phyloP scores from a whole-genome alignment of 1,140 invertebrate genomes.

The Brachystomella parvula region DNA sequence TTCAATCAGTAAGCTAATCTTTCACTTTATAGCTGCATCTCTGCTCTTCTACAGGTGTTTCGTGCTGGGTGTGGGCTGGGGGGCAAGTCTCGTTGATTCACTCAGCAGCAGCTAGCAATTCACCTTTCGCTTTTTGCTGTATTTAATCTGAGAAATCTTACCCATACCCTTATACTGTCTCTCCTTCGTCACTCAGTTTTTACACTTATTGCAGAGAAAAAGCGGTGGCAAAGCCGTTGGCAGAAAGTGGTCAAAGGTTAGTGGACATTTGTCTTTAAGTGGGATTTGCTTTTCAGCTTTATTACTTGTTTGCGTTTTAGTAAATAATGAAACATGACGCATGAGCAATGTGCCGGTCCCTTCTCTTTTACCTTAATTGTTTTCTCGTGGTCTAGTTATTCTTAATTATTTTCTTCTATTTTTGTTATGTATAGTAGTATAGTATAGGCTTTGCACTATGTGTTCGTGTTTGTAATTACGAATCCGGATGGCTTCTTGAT shows the following conservation, averaged over 20 bases:
- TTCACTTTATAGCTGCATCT: neutral
- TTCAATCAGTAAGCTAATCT: slow-evolving; percentile 20
- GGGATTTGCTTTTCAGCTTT: too few relatives aligned
- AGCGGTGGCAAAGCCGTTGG: slow-evolving; percentile 15
- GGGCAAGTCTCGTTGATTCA: neutral
- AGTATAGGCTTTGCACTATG: too few relatives aligned
- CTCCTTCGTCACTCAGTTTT: neutral
- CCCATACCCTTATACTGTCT: neutral
- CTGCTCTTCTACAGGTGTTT: neutral
- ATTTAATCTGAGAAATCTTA: neutral
- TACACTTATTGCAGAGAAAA: neutral
- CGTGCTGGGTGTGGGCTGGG: neutral
- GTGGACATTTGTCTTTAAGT: neutral
- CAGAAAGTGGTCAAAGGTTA: slow-evolving; percentile 23
- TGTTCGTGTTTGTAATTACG: too few relatives aligned
- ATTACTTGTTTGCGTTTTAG: too few relatives aligned
- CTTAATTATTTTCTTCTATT: too few relatives aligned
- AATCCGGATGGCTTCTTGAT: neutral
- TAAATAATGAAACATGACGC: too few relatives aligned
- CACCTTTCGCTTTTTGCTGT: neutral
- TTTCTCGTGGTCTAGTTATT: too few relatives aligned
- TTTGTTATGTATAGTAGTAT: too few relatives aligned
- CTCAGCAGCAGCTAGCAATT: neutral
- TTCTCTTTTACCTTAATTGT: too few relatives aligned
- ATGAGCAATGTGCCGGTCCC: too few relatives aligned